These are phyloP conservation scores for Cossypha caffra DNA, from an alignment of 2,797 vertebrate genomes.

Conservation along the genomic window DNA sequence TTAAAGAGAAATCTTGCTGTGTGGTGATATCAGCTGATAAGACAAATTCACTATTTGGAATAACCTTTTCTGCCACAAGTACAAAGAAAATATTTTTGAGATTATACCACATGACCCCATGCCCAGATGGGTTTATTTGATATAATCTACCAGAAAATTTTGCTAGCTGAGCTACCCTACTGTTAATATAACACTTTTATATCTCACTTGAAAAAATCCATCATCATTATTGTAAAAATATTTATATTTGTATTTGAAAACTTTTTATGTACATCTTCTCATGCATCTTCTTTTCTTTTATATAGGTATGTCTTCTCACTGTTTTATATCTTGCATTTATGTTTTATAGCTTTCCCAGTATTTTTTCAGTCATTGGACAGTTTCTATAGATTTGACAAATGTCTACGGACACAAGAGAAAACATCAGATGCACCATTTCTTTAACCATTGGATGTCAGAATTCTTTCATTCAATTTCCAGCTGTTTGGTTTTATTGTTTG, in stretches of 20 bases:
- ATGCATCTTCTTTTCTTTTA: background rate
- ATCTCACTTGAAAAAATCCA: background rate
- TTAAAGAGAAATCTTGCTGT: background rate
- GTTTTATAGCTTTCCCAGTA: background rate
- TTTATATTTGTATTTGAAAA: background rate
- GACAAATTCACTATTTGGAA: background rate
- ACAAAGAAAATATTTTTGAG: background rate
- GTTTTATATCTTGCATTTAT: background rate
- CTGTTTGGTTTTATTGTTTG: background rate
- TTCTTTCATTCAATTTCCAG: background rate
- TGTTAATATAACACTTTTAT: background rate
- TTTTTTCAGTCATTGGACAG: background rate
- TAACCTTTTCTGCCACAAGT: background rate
- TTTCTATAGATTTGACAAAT: background rate
- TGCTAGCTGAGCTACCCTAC: background rate
- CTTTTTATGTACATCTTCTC: background rate
- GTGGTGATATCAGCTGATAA: background rate
- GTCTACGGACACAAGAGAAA: background rate
- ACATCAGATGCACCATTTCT: background rate
- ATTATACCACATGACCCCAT: fast-evolving
- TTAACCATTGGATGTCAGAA: background rate
- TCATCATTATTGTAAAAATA: background rate
- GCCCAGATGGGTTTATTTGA: background rate
- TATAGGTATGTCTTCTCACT: fast-evolving
- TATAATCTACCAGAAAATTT: background rate